Conservation (phyloP, 2,113 vertebrate genomes). For the Pandion haliaetus region DNA sequence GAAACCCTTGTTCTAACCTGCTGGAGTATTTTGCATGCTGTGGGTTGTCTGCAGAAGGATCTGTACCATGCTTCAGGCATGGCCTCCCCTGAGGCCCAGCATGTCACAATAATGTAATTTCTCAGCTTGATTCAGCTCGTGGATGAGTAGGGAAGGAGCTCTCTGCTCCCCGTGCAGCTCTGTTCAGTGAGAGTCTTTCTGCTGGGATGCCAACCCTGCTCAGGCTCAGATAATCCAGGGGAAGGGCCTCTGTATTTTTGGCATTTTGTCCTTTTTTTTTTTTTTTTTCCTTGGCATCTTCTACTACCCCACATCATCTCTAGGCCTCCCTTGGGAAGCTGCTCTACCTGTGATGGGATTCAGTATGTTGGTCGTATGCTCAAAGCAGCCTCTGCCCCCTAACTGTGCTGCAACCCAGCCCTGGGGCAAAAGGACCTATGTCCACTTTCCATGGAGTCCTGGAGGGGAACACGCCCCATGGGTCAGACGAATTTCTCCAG, state of each 20-base stretch:
- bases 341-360: not conserved
- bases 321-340: not conserved
- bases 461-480: accelerated
- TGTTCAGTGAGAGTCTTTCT: not conserved
- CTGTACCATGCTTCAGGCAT: not conserved
- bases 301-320: not conserved
- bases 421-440: accelerated
- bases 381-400: not conserved
- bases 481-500: not conserved
- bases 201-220: not conserved
- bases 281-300: not conserved
- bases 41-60: not conserved
- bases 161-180: not conserved
- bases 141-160: not conserved
- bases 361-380: not conserved
- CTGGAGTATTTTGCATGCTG: not conserved
- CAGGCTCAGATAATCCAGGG: not conserved
- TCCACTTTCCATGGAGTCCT: not conserved
- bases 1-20: not conserved
- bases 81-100: not conserved
- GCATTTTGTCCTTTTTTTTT: not conserved
- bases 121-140: conserved; percentile 9
- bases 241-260: not conserved
- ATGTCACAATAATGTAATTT: not conserved
- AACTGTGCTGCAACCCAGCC: not conserved